Conservation (phyloP, 2,797 vertebrate genomes). For the Takifugu rubripes region DNA sequence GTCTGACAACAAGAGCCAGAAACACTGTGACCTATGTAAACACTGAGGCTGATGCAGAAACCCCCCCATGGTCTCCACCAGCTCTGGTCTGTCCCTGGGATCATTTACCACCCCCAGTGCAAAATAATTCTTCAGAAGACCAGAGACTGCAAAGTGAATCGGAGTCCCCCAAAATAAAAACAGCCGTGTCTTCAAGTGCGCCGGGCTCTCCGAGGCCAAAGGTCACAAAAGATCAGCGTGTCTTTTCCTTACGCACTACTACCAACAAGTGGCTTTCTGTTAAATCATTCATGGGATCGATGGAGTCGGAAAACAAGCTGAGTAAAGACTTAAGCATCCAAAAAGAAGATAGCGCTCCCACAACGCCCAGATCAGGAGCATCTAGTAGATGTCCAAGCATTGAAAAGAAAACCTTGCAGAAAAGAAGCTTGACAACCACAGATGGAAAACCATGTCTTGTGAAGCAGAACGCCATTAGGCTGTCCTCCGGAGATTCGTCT, state of each 20-base stretch:
- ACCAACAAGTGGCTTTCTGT: slow-evolving; percentile 77
- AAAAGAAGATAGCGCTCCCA: slow-evolving; percentile 54
- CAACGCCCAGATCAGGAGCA: slow-evolving; percentile 43
- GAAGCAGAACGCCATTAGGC: slow-evolving; percentile 73
- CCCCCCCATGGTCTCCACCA: slow-evolving; percentile 55
- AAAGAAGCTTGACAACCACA: slow-evolving; percentile 62
- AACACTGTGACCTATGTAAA: slow-evolving; percentile 79
- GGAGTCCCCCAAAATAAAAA: slow-evolving; percentile 51
- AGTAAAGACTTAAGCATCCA: slow-evolving; percentile 40
- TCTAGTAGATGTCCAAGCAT: slow-evolving; percentile 53
- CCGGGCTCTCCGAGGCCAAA: slow-evolving; percentile 71
- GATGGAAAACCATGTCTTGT: slow-evolving; percentile 75
- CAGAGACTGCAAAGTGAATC: slow-evolving; percentile 44
- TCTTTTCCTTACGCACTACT: slow-evolving; percentile 68
- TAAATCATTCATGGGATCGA: slow-evolving; percentile 72
- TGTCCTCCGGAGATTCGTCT: slow-evolving; percentile 71
- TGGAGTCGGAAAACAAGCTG: slow-evolving; percentile 38
- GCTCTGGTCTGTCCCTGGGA: slow-evolving; percentile 61
- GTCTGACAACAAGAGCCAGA: slow-evolving; percentile 66
- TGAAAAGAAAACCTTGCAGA: slow-evolving; percentile 56
- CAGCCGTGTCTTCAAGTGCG: slow-evolving; percentile 68
- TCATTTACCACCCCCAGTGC: slow-evolving; percentile 25
- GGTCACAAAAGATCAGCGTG: slow-evolving; percentile 56
- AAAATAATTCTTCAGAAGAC: slow-evolving; percentile 38
- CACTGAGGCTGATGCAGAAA: slow-evolving; percentile 58